Base-by-base conservation (phyloP, 2,113 vertebrate species). In the Mola mola region DNA sequence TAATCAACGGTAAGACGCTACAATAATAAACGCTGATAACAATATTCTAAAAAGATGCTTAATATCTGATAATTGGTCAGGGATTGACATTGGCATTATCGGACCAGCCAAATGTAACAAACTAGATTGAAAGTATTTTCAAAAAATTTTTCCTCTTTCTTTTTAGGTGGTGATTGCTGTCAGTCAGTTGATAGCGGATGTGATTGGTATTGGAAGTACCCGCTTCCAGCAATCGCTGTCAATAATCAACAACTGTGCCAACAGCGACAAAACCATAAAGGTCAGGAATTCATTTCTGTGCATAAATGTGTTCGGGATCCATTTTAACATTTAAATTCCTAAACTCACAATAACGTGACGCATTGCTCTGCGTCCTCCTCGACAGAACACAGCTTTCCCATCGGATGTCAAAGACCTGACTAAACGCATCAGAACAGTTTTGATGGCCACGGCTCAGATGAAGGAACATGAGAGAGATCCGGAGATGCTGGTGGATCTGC, bases 361-460 rank as follows among this genome's bases (percentile, higher is more conserved):
- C 16, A 26, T 15, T 19, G 4, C 25, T 56, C 33, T 44, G 22
- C 11, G 0, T 69, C 9, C 19, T 52, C 12, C 21, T 22, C 42
- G 16, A 73, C 68, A 99, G 97, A 94, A 96, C 80, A 99, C 97
- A 4, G 96, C 94, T 0, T 99, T 99, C 85, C 95, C 97, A 1
- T 96, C 95, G 0, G 97, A 98, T 0, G 97, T 98, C 16, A 99
- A 99, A 74, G 97, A 98, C 88, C 85, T 99, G 77, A 99, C 96
- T 28, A 99, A 99, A 60, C 92, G 96, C n/a, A 99, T 99, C 71
- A 91, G 97, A 37, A 99, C 97, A 0, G 97, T 98, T 1, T 84
- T 99, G 66, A 99, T 99, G 97, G 97, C 97, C 72, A 99, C 97
- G 0, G 97, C 96, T 36, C 97, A 99, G 88, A 99, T 99, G 97